Percentiles rank a stretch among this genome's conserved stretches.
Conservation (phyloP, 1,140 invertebrate genomes). For the Meloidogyne exigua region DNA sequence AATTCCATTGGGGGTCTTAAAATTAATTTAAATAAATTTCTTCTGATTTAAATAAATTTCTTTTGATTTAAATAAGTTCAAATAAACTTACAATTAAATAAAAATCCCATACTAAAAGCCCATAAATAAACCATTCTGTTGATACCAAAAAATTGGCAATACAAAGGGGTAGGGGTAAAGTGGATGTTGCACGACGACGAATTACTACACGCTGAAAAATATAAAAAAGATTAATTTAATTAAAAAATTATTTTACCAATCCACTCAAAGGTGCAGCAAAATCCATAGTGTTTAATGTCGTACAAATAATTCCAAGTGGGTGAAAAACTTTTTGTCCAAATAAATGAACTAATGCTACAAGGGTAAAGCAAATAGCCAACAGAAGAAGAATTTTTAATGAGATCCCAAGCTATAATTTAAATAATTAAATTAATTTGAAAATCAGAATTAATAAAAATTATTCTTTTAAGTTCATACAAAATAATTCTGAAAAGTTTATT, state of each 20-base stretch:
- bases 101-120: slow-evolving; percentile 56
- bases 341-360: slow-evolving; percentile 50
- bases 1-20: slow-evolving; percentile 61
- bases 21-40: no score
- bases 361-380: slow-evolving; percentile 43
- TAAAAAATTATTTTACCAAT: slow-evolving; percentile 35
- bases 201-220: slow-evolving; percentile 55
- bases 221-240: background rate
- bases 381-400: slow-evolving; percentile 51
- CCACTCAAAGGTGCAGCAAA: slow-evolving; percentile 61
- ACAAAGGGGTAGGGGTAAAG: slow-evolving; percentile 61
- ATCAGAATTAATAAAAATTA: no score
- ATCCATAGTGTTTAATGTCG: slow-evolving; percentile 61
- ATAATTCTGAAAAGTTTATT: no score
- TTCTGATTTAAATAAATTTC: no score
- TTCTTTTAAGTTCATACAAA: no score
- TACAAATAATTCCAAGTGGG: slow-evolving; percentile 58
- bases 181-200: slow-evolving; percentile 60
- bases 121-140: slow-evolving; percentile 62
- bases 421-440: background rate
- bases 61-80: no score
- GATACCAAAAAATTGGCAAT: slow-evolving; percentile 64
- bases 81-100: slow-evolving; percentile 59
- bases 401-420: slow-evolving; percentile 56
- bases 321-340: slow-evolving; percentile 62